Evolutionary conservation across 1,140 invertebrate species (phyloP).

Genomic region (Drosophila serrata): DNA sequence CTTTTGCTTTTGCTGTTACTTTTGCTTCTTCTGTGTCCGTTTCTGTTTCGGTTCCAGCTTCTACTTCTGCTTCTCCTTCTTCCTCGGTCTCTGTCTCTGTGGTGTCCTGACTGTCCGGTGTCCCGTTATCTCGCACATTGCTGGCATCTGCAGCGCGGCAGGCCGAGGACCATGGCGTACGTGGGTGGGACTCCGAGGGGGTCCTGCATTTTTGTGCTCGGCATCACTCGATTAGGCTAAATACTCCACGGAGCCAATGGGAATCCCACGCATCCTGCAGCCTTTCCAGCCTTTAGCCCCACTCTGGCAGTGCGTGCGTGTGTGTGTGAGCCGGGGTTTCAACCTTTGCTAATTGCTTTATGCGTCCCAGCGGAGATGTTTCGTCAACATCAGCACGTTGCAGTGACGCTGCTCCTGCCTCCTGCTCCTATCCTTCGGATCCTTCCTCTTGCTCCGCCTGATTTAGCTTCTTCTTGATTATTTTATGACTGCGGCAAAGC

Average conservation of each 20-base stretch:
- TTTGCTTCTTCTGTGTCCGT: conserved; percentile 25
- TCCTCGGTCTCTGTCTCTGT: conserved; percentile 33
- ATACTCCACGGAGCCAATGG: conserved; percentile 58
- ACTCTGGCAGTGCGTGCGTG: conserved; percentile 39
- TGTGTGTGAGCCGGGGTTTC: conserved; percentile 21
- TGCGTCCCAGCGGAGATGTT: conserved; percentile 79
- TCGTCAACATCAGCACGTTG: conserved; percentile 74
- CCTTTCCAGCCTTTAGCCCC: conserved; percentile 21
- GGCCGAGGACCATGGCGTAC: conserved; percentile 23
- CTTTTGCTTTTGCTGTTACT: conserved; percentile 47
- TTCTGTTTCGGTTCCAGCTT: conserved; percentile 2
- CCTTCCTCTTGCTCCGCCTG: conserved; percentile 36
- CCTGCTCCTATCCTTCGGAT: background rate
- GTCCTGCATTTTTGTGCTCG: conserved; percentile 49
- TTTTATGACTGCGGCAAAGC: conserved; percentile 81
- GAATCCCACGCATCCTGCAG: conserved; percentile 62
- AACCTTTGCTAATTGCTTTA: conserved; percentile 83
- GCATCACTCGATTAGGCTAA: conserved; percentile 73
- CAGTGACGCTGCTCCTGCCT: conserved; percentile 41
- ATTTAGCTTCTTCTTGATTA: conserved; percentile 76
- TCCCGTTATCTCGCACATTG: conserved; percentile 66
- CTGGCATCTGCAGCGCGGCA: conserved; percentile 45
- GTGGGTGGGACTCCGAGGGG: conserved; percentile 17
- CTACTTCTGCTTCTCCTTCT: conserved; percentile 27
- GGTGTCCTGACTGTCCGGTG: conserved; percentile 40